Base-by-base conservation (phyloP, 2,113 vertebrate genomes). In the Ceyx margarethae region DNA sequence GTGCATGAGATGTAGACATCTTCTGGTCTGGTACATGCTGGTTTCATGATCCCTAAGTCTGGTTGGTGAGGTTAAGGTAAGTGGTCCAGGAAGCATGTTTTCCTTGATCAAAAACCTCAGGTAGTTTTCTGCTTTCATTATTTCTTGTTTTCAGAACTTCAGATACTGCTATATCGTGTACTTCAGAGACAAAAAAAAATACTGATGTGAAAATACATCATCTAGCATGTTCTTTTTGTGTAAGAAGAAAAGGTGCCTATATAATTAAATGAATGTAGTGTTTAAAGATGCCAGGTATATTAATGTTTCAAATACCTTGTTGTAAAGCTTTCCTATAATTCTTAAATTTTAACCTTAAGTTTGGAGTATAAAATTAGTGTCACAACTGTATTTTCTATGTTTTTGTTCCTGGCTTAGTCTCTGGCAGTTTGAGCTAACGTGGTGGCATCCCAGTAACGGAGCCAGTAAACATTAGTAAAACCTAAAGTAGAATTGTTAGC, bases 41-140 rank as follows among this genome's bases (percentile, higher is more conserved):
- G 45, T 79, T 75, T 86, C 46, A 7, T 67, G 16, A 14, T 77
- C 13, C 15, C 6, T 33, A 35, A 67, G 40, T 18, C 18, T 51
- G 6, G 6, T 40, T 35, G 79, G 5, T 48, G 75, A 58, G 22
- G 23, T 57, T 20, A 21, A 29, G 5, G 3, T 42, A 29, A 73
- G 54, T 57, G 7, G 20, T 90, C 35, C 20, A 40, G 19, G 14
- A 67, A 85, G 23, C 22, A 1, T 33, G 11, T 62, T 13, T 48
- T 25, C 23, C 23, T 54, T 65, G 73, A 61, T 15, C 0, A 0
- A 60, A 46, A 35, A 50, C 5, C 2, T 31, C 8, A 2, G 4
- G 11, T 65, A 31, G 23, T 64, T 54, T 81, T 45, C 42, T 84
- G 25, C 64, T 75, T 8, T 26, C 10, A 1, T 37, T 12, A 5